Conservation (phyloP, 2,113 vertebrate genomes). For the Calidris pygmaea region DNA sequence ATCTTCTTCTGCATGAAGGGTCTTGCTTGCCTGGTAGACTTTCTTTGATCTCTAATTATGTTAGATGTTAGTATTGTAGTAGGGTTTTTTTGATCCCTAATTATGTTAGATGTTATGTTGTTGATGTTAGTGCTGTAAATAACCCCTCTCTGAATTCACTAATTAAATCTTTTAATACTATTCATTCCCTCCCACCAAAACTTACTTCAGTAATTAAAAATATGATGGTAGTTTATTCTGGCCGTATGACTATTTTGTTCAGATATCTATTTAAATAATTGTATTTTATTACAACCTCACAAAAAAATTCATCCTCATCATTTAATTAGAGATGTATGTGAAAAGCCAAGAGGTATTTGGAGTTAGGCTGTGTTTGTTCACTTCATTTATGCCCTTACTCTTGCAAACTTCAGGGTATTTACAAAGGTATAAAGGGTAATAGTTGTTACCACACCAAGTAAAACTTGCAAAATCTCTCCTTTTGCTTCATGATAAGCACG, state of each 20-base stretch:
- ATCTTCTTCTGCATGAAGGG: conserved; percentile 16
- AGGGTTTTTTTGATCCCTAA: not conserved
- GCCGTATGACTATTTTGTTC: not conserved
- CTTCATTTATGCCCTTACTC: conserved; percentile 22
- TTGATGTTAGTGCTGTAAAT: conserved; percentile 40
- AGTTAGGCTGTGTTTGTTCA: conserved; percentile 11
- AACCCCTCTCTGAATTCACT: conserved; percentile 21
- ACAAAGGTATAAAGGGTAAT: conserved; percentile 55
- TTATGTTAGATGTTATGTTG: conserved; percentile 19
- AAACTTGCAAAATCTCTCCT: conserved; percentile 56
- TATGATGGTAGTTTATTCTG: conserved; percentile 1
- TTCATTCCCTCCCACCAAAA: conserved; percentile 37
- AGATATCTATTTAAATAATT: conserved; percentile 36
- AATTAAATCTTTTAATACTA: conserved; percentile 44
- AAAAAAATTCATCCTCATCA: not conserved
- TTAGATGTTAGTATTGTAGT: not conserved
- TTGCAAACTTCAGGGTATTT: conserved; percentile 41
- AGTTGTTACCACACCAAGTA: conserved; percentile 55
- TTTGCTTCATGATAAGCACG: conserved; percentile 49
- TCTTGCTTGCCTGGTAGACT: conserved; percentile 37
- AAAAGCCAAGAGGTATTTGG: conserved; percentile 35
- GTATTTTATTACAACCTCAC: conserved; percentile 13
- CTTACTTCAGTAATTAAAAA: conserved; percentile 18
- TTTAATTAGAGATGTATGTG: conserved; percentile 26
- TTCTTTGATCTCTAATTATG: conserved; percentile 50